Percentiles rank a stretch among this genome's conserved stretches.
Conservation (phyloP, 2,113 vertebrate species). For the Thamnophis sirtalis region DNA sequence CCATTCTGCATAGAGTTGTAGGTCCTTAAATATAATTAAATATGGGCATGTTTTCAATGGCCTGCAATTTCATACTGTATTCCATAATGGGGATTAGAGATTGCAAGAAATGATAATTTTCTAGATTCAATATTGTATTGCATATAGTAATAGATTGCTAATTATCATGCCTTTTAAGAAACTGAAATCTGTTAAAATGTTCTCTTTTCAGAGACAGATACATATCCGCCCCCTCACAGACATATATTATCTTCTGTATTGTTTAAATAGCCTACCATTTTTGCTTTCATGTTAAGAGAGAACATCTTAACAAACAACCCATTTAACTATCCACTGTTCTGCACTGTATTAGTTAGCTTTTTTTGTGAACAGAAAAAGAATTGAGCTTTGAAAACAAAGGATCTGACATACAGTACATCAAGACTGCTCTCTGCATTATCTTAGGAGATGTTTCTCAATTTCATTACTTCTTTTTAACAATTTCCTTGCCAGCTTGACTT, state of each 20-base stretch:
- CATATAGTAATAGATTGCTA: background rate
- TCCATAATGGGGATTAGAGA: background rate
- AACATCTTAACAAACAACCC: conserved; percentile 62
- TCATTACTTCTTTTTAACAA: background rate
- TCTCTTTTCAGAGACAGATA: background rate
- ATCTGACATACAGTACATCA: background rate
- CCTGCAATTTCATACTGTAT: background rate
- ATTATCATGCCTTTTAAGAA: conserved; percentile 5
- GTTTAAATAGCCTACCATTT: conserved; percentile 38
- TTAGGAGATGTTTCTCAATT: background rate
- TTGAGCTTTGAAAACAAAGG: conserved; percentile 33
- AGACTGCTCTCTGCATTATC: conserved; percentile 13
- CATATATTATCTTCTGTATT: conserved; percentile 41
- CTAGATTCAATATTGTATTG: background rate
- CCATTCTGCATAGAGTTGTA: background rate
- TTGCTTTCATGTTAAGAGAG: conserved; percentile 53
- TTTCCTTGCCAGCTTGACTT: conserved; percentile 7
- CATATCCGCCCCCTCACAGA: conserved; percentile 19
- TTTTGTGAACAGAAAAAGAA: conserved; percentile 45
- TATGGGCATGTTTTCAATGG: background rate
- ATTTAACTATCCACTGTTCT: conserved; percentile 51
- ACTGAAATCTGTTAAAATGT: conserved; percentile 22
- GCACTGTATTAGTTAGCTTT: conserved; percentile 52
- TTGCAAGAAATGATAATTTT: background rate
- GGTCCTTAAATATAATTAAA: background rate